A percentile compares a stretch with the other conserved stretches of the same genome.
Conservation (phyloP, 2,888 invertebrate species). For the Agrilus cyanescens region DNA sequence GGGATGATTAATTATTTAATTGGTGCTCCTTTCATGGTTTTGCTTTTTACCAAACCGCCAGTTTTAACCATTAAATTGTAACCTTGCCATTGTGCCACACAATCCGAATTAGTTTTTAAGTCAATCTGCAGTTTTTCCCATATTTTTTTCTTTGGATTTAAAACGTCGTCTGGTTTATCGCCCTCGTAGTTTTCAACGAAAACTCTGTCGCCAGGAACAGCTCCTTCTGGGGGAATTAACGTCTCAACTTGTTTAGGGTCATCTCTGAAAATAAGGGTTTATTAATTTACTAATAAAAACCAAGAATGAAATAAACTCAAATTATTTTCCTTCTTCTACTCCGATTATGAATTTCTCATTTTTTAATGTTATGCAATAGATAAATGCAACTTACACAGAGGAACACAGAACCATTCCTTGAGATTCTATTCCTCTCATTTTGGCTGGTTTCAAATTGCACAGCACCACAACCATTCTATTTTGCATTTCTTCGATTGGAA, state of each 20-base stretch:
- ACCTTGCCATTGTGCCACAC: conserved; percentile 78
- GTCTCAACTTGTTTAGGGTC: conserved; percentile 79
- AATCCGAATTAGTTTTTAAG: conserved; percentile 56
- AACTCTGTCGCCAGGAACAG: conserved; percentile 74
- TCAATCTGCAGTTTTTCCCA: conserved; percentile 87
- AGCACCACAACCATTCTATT: conserved; percentile 83
- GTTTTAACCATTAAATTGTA: conserved; percentile 60
- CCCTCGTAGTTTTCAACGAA: conserved; percentile 70
- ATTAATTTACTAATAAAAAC: neutral
- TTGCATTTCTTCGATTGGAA: conserved; percentile 82
- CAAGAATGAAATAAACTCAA: neutral
- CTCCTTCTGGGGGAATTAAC: conserved; percentile 61
- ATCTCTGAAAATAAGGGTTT: conserved; percentile 35
- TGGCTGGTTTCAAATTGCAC: conserved; percentile 93
- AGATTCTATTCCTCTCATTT: conserved; percentile 86
- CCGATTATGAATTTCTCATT: neutral
- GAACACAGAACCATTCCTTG: conserved; percentile 92
- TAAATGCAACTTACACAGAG: conserved; percentile 46
- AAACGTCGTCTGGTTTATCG: conserved; percentile 68
- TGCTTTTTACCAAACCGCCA: conserved; percentile 64
- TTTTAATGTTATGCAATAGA: neutral
- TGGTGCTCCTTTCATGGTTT: conserved; percentile 65
- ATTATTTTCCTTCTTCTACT: no score
- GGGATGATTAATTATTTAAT: conserved; percentile 52
- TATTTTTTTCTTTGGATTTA: conserved; percentile 92